These are phyloP conservation scores for Sciurus niger DNA, from an alignment of 2,113 vertebrate genomes.

Conservation along the genomic window DNA sequence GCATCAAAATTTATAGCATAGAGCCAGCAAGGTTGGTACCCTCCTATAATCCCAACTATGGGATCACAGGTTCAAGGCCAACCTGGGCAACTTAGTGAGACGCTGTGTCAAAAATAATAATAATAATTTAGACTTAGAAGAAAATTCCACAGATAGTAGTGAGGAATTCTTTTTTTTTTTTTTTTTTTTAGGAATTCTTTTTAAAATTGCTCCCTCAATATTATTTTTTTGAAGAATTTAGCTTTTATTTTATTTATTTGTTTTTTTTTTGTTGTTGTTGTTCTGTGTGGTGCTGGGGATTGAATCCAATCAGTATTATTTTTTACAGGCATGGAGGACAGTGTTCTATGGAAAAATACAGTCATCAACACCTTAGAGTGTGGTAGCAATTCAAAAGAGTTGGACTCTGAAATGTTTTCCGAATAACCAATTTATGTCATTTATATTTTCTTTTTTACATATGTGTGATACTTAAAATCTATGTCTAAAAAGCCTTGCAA, in stretches of 20 bases:
- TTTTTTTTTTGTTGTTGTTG: too few relatives aligned
- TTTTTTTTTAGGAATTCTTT: neutral
- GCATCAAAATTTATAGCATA: neutral
- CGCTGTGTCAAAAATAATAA: too few relatives aligned
- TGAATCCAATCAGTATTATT: too few relatives aligned
- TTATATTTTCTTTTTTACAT: slow-evolving; percentile 45
- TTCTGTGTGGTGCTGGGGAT: too few relatives aligned
- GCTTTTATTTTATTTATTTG: too few relatives aligned
- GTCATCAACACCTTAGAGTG: neutral
- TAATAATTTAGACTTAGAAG: neutral
- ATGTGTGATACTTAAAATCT: neutral
- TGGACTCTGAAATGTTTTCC: neutral
- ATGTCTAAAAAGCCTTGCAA: slow-evolving; percentile 19
- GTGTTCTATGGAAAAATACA: neutral
- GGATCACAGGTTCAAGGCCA: neutral
- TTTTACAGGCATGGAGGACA: neutral
- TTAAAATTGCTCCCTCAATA: neutral
- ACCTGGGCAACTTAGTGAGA: neutral
- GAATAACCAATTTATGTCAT: neutral
- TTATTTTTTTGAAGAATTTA: neutral
- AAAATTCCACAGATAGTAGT: neutral
- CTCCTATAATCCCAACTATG: neutral
- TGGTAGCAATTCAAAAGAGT: neutral
- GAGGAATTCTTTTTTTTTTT: neutral
- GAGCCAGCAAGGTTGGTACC: neutral